These are phyloP conservation scores for Ammodytes dubius DNA, from an alignment of 2,113 vertebrate genomes.

Conservation along the genomic window DNA sequence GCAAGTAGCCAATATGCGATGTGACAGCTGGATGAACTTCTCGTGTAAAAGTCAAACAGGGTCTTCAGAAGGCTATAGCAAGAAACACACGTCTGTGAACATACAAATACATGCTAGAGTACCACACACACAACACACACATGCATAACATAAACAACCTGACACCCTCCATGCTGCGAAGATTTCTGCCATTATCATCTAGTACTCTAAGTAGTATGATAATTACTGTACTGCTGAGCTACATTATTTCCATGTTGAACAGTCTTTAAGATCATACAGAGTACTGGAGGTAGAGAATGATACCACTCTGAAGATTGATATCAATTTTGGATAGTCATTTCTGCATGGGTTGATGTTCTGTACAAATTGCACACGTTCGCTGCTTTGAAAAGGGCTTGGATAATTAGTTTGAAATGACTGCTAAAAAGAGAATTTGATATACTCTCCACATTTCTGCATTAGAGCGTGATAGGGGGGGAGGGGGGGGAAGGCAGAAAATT, in stretches of 20 bases:
- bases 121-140: background rate
- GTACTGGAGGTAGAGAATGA: background rate
- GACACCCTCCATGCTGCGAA: background rate
- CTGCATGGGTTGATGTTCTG: background rate
- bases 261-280: background rate
- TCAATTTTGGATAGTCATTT: constrained; percentile 16
- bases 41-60: constrained; percentile 28
- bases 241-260: background rate
- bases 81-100: background rate
- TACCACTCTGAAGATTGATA: background rate
- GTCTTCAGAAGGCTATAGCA: background rate
- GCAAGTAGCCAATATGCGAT: constrained; percentile 44
- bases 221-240: background rate
- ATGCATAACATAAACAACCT: background rate
- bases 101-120: background rate
- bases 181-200: background rate
- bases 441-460: constrained; percentile 9
- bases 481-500: constrained; percentile 2
- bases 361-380: background rate
- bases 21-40: constrained; percentile 50
- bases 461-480: background rate
- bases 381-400: background rate
- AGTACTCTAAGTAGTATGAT: background rate
- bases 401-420: constrained; percentile 11
- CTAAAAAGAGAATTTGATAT: background rate